Conservation (phyloP, 2,113 vertebrate species). For the Kobus ellipsiprymnus region DNA sequence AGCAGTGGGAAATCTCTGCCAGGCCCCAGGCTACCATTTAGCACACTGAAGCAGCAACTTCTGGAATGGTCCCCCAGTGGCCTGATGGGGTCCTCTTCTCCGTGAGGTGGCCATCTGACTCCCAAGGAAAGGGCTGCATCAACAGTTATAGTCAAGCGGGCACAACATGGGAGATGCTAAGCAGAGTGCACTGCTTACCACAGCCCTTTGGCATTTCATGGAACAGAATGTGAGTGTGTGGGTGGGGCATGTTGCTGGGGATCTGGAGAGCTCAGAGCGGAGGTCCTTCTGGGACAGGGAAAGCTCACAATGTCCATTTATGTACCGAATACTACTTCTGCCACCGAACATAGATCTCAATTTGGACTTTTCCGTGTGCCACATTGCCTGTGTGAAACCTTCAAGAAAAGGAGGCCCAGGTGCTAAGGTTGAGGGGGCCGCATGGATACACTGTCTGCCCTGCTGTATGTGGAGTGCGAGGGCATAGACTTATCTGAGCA, state of each 20-base stretch:
- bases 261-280: too few species aligned
- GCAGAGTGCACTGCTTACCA: neutral
- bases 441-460: neutral
- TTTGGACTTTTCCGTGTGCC: neutral
- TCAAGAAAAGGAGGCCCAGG: neutral
- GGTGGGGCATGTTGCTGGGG: too few species aligned
- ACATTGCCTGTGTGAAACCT: neutral
- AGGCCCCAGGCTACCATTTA: neutral
- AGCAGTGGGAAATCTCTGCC: neutral
- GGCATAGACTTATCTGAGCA: neutral
- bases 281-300: neutral
- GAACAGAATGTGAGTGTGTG: neutral
- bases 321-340: accelerated
- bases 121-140: neutral
- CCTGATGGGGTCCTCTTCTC: neutral
- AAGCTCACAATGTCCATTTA: neutral
- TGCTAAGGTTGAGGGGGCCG: neutral
- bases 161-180: neutral
- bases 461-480: neutral
- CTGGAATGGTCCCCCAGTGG: neutral
- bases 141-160: neutral
- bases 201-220: accelerated
- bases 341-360: neutral
- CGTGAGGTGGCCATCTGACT: neutral
- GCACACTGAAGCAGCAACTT: slow-evolving; percentile 31